A percentile compares a stretch with the other conserved stretches of the same genome.
Evolutionary conservation across 2,113 vertebrate genomes (phyloP).

Genomic region (Ciconia stormi): DNA sequence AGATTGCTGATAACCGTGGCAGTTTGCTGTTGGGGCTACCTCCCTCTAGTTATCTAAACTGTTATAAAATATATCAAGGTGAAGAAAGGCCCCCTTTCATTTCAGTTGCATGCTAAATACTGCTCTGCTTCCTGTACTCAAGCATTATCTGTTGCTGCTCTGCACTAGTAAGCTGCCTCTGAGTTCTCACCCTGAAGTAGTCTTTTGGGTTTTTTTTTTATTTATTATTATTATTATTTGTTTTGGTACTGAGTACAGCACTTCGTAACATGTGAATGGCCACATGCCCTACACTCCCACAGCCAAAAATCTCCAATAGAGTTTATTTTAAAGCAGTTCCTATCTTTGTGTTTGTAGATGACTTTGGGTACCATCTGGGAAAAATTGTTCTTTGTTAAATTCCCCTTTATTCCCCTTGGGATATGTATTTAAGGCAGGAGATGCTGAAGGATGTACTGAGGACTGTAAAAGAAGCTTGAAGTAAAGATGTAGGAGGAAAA

Average conservation of each 20-base stretch:
- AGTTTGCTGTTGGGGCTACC: slow-evolving; percentile 18
- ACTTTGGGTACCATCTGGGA: slow-evolving; percentile 38
- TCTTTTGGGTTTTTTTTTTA: background rate
- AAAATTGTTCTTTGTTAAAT: slow-evolving; percentile 22
- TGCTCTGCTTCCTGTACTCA: background rate
- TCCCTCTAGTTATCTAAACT: slow-evolving; percentile 38
- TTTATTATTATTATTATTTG: too few relatives aligned
- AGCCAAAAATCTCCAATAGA: background rate
- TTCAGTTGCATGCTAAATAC: background rate
- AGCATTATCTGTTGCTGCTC: background rate
- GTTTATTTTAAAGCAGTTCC: slow-evolving; percentile 16
- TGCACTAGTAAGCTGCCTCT: background rate
- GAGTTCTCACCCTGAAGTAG: background rate
- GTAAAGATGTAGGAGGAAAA: slow-evolving; percentile 65
- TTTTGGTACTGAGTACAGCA: background rate
- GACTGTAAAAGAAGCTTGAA: slow-evolving; percentile 57
- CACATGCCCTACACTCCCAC: background rate
- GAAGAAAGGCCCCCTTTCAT: slow-evolving; percentile 10
- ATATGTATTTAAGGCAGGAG: slow-evolving; percentile 35
- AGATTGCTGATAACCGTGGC: slow-evolving; percentile 37
- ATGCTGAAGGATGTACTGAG: slow-evolving; percentile 48
- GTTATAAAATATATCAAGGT: background rate
- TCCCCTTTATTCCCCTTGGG: slow-evolving; percentile 31
- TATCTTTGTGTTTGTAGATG: background rate
- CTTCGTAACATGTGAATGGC: background rate